Conservation (phyloP, 2,888 invertebrate species). For the Phengaris alcon region DNA sequence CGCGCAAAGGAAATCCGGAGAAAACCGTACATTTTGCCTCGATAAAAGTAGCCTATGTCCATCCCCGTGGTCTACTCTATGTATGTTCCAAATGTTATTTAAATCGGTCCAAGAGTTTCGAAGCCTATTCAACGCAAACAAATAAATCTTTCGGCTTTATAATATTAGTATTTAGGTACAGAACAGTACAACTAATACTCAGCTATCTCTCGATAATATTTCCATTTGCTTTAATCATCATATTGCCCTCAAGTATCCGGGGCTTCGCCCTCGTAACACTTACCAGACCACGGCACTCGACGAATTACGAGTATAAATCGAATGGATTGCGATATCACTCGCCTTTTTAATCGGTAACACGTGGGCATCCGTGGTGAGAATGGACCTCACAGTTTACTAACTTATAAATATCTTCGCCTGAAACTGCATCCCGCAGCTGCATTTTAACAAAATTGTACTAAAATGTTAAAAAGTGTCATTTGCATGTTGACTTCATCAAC, state of each 20-base stretch:
- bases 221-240: background rate
- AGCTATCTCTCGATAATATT: background rate
- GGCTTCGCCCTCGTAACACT: background rate
- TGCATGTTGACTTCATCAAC: no score
- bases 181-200: background rate
- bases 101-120: no score
- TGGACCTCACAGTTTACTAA: background rate
- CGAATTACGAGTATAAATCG: background rate
- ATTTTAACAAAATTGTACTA: no score
- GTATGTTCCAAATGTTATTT: no score
- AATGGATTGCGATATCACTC: background rate
- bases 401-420: background rate
- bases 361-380: background rate
- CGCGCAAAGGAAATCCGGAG: background rate
- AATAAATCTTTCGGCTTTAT: no score
- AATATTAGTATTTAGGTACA: no score
- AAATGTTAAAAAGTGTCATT: no score
- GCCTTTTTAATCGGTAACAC: background rate
- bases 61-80: no score
- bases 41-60: no score
- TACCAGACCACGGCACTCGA: background rate
- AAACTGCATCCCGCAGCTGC: no score
- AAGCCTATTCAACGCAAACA: no score
- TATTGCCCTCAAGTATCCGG: background rate
- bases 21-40: no score